phyloP scores from a whole-genome alignment of 1,140 invertebrate species.

The Papilio machaon region DNA sequence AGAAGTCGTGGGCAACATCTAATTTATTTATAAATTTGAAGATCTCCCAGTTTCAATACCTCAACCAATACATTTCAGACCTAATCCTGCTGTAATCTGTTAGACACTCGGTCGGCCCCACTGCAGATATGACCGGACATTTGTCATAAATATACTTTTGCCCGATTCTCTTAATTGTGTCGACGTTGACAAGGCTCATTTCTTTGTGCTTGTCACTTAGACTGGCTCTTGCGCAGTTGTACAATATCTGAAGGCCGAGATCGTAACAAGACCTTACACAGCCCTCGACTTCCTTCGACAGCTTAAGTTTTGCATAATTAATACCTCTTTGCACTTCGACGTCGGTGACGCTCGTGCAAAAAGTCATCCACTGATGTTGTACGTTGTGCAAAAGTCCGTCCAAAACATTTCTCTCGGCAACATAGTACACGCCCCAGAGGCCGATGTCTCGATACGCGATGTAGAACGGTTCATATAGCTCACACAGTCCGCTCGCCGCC shows the following conservation, averaged over 20 bases:
- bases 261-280: slow-evolving; percentile 91
- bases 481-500: slow-evolving; percentile 57
- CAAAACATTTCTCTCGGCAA: slow-evolving; percentile 55
- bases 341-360: slow-evolving; percentile 58
- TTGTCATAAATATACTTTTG: slow-evolving; percentile 87
- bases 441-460: slow-evolving; percentile 70
- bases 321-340: slow-evolving; percentile 67
- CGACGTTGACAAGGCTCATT: slow-evolving; percentile 84
- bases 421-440: slow-evolving; percentile 79
- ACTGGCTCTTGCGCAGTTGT: slow-evolving; percentile 86
- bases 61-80: slow-evolving; percentile 85
- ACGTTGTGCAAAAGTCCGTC: slow-evolving; percentile 67
- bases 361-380: slow-evolving; percentile 70
- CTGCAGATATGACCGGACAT: slow-evolving; percentile 87
- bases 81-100: slow-evolving; percentile 87
- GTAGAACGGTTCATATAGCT: slow-evolving; percentile 77
- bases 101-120: slow-evolving; percentile 87
- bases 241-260: slow-evolving; percentile 90
- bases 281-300: slow-evolving; percentile 88
- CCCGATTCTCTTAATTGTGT: slow-evolving; percentile 83
- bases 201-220: slow-evolving; percentile 85
- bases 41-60: slow-evolving; percentile 49
- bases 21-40: not conserved
- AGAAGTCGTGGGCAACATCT: not conserved
- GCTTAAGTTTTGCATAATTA: slow-evolving; percentile 60